Evolutionary conservation across 1,140 invertebrate genomes (phyloP).

Genomic region (Drosophila guanche): DNA sequence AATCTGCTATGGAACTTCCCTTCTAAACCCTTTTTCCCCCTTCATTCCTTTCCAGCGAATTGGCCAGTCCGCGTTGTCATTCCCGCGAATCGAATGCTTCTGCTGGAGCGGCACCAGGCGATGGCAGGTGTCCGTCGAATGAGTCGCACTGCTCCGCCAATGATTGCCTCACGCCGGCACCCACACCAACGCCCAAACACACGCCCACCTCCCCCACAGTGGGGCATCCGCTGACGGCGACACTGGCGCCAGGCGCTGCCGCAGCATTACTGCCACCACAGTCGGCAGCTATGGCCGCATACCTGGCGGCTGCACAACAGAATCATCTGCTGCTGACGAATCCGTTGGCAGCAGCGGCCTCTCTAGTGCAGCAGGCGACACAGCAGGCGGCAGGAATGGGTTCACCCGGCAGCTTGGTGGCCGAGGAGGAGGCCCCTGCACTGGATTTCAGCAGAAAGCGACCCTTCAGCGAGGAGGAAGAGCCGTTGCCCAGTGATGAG

Average conservation of each 20-base stretch:
- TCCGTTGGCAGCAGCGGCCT: constrained; percentile 86
- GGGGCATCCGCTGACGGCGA: constrained; percentile 84
- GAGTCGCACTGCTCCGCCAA: constrained; percentile 88
- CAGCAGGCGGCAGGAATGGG: constrained; percentile 84
- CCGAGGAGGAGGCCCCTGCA: constrained; percentile 85
- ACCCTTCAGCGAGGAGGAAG: constrained; percentile 46
- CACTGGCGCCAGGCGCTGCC: constrained; percentile 85
- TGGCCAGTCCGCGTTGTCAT: constrained; percentile 89
- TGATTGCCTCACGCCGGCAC: constrained; percentile 85
- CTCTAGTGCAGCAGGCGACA: constrained; percentile 84
- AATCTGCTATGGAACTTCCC: background rate
- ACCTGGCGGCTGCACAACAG: constrained; percentile 88
- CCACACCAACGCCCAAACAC: constrained; percentile 83
- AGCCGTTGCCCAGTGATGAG: constrained; percentile 40
- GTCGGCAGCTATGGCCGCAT: constrained; percentile 91
- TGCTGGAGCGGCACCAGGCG: constrained; percentile 59
- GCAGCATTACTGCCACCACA: constrained; percentile 88
- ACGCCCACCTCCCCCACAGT: constrained; percentile 83
- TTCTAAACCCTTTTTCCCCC: background rate
- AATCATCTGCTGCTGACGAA: constrained; percentile 91
- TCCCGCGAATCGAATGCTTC: constrained; percentile 89
- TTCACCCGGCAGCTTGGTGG: constrained; percentile 83
- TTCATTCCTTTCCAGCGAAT: constrained; percentile 87
- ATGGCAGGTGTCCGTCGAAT: constrained; percentile 87
- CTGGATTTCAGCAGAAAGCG: constrained; percentile 91